Evolutionary conservation across 1,140 invertebrate species (phyloP).

Genomic region (Aphelinus certus): DNA sequence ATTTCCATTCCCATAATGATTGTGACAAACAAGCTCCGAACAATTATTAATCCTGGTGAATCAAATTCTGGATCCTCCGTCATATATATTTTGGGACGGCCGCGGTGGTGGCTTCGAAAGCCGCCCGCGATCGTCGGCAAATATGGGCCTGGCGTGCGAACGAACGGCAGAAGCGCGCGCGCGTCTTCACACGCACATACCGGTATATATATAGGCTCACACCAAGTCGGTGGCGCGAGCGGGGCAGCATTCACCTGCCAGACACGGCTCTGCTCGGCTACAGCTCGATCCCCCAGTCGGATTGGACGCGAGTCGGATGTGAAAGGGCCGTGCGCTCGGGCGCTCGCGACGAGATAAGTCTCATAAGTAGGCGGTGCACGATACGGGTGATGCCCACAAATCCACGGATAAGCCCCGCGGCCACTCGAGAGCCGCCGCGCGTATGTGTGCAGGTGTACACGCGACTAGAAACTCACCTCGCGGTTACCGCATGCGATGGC

Average conservation of each 20-base stretch:
- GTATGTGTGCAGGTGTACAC: neutral
- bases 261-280: too few relatives aligned
- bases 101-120: too few relatives aligned
- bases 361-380: conserved; percentile 61
- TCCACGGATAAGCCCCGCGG: conserved; percentile 43
- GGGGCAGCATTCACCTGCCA: neutral
- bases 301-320: conserved; percentile 34
- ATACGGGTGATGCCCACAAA: conserved; percentile 56
- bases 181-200: neutral
- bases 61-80: too few relatives aligned
- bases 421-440: neutral
- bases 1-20: too few relatives aligned
- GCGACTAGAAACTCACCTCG: neutral
- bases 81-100: too few relatives aligned
- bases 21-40: too few relatives aligned
- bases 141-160: too few relatives aligned
- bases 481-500: neutral
- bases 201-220: too few relatives aligned
- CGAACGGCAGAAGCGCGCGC: too few relatives aligned
- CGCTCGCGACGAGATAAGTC: conserved; percentile 50
- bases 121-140: too few relatives aligned
- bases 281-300: conserved; percentile 17
- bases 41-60: too few relatives aligned
- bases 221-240: too few relatives aligned
- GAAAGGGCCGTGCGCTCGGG: conserved; percentile 17